Percentiles rank a stretch among this genome's conserved stretches.
These are phyloP conservation scores for Aplochiton taeniatus DNA, from an alignment of 2,797 vertebrate species.

Conservation along the genomic window DNA sequence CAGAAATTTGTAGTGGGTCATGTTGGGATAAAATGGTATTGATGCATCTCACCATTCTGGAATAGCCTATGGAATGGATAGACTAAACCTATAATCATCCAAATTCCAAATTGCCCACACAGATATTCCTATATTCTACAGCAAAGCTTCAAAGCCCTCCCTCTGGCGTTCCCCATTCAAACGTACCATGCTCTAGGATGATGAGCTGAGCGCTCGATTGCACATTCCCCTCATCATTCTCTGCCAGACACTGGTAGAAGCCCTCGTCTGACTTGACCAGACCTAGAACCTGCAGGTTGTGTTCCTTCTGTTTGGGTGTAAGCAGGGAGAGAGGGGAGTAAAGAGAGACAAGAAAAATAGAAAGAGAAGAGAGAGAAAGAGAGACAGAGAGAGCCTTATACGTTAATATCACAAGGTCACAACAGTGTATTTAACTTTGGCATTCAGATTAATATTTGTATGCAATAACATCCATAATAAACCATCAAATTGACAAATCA, in stretches of 20 bases:
- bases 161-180: background rate
- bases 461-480: too few species aligned
- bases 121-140: background rate
- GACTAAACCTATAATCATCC: background rate
- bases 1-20: too few species aligned
- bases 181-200: slow-evolving; percentile 90
- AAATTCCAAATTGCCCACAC: background rate
- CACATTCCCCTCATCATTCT: slow-evolving; percentile 93
- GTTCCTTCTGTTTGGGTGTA: slow-evolving; percentile 83
- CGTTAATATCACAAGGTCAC: slow-evolving; percentile 1
- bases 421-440: background rate
- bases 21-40: too few species aligned
- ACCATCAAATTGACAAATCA: too few species aligned
- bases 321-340: slow-evolving; percentile 7
- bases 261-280: slow-evolving; percentile 97
- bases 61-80: too few species aligned
- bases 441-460: background rate
- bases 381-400: background rate
- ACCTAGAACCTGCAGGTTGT: slow-evolving; percentile 95
- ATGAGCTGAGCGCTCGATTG: slow-evolving; percentile 95
- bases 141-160: background rate
- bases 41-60: too few species aligned
- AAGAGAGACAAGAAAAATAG: background rate
- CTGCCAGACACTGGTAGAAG: slow-evolving; percentile 97
- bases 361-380: background rate